A percentile compares a stretch with the other conserved stretches of the same genome.
Conservation (phyloP, 37 sponge, comb jelly and placozoan genomes). For the Hormiphora californensis region DNA sequence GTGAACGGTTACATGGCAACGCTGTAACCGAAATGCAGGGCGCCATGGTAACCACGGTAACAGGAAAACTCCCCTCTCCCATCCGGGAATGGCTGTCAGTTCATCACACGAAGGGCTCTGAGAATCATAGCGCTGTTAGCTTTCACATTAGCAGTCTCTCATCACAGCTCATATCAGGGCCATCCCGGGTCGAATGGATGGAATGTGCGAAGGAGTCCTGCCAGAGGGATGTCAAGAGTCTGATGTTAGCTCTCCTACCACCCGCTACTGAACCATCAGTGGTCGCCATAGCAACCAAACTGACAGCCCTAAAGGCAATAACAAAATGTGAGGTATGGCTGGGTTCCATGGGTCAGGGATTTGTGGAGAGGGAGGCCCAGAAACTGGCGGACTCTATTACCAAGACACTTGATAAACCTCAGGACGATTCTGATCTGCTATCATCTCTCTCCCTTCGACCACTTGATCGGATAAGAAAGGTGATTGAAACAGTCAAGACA, state of each 20-base stretch:
- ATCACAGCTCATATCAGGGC: no score
- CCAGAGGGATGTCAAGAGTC: neutral
- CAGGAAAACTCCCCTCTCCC: no score
- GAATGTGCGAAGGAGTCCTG: neutral
- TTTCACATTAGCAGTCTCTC: no score
- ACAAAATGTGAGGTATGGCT: slow-evolving; percentile 19
- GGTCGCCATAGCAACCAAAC: slow-evolving; percentile 6
- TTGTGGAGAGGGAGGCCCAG: slow-evolving; percentile 46
- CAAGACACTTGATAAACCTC: no score
- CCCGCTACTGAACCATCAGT: neutral
- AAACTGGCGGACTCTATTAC: neutral
- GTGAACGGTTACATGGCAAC: neutral
- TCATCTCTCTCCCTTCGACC: no score
- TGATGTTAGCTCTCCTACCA: neutral
- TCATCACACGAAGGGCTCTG: no score
- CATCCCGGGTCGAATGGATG: no score
- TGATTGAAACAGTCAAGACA: no score
- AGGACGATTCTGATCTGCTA: no score
- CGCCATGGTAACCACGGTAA: neutral
- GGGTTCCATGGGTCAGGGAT: slow-evolving; percentile 7
- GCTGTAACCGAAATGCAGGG: neutral
- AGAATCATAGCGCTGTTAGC: no score
- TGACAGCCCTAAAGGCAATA: neutral
- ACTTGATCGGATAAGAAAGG: no score
- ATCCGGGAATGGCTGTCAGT: no score